A percentile compares a stretch with the other conserved stretches of the same genome.
Conservation (phyloP, 2,113 vertebrate genomes). For the Malurus elegans region DNA sequence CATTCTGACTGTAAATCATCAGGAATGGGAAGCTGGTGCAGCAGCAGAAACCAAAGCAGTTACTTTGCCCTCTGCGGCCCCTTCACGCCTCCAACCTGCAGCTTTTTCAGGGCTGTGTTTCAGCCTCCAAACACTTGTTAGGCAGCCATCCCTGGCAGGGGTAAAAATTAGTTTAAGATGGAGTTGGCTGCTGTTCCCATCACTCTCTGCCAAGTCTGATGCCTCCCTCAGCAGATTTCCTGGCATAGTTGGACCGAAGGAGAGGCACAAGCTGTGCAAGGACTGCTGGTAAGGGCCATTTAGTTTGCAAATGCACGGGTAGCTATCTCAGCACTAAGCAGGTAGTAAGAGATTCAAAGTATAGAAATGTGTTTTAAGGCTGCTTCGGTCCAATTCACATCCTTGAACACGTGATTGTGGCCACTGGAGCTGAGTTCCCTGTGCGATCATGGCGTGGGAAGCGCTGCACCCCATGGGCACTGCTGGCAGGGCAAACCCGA, state of each 20-base stretch:
- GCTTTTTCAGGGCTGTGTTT: background rate
- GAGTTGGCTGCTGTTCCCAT: background rate
- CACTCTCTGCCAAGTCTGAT: background rate
- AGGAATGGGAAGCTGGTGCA: background rate
- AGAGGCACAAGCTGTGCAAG: background rate
- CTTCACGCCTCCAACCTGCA: background rate
- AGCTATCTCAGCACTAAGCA: background rate
- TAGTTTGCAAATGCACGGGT: background rate
- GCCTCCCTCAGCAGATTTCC: background rate
- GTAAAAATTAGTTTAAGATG: background rate
- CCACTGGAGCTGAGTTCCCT: accelerated
- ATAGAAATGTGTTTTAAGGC: background rate
- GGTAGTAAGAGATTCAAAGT: background rate
- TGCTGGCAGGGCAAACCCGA: background rate
- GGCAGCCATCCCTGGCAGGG: background rate
- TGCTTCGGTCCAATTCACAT: background rate
- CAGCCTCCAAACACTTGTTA: background rate
- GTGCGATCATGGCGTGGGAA: accelerated
- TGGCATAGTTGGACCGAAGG: background rate
- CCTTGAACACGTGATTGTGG: background rate
- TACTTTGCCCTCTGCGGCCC: background rate
- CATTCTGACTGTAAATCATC: background rate
- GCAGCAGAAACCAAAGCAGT: background rate
- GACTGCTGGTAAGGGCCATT: background rate
- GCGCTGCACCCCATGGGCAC: accelerated